Conservation (phyloP, 2,888 invertebrate species). For the Emmelina monodactyla region DNA sequence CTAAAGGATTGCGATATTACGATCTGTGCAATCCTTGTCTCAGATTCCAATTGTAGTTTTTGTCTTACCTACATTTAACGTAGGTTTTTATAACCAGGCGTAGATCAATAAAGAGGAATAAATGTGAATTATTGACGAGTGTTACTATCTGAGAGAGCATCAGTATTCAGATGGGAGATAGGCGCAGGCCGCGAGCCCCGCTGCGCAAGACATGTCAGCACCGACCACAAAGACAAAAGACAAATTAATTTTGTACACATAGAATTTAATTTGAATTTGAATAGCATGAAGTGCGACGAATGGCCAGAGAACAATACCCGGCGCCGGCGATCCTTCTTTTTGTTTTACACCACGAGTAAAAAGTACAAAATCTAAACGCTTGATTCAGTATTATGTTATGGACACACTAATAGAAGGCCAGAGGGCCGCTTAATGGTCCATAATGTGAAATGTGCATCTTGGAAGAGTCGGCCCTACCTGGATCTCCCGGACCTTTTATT, state of each 20-base stretch:
- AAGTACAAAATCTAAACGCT: constrained; percentile 58
- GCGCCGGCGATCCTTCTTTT: constrained; percentile 58
- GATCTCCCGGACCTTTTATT: not conserved
- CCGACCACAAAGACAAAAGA: constrained; percentile 59
- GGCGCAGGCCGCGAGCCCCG: constrained; percentile 23
- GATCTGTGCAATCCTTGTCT: no score
- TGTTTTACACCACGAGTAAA: constrained; percentile 56
- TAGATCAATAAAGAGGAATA: no score
- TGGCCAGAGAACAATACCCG: constrained; percentile 62
- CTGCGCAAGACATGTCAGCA: constrained; percentile 52
- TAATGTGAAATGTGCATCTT: constrained; percentile 62
- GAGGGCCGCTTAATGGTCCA: constrained; percentile 59
- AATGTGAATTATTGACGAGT: no score
- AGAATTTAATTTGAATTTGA: constrained; percentile 66
- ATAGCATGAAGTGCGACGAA: constrained; percentile 67
- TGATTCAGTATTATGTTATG: constrained; percentile 64
- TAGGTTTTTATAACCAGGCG: no score
- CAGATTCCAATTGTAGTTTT: no score
- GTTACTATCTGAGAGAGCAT: no score
- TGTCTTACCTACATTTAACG: no score
- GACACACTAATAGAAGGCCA: constrained; percentile 59
- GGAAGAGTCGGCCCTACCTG: constrained; percentile 25
- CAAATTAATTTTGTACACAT: constrained; percentile 66
- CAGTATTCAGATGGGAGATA: not conserved
- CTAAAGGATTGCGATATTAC: no score